Percentiles rank a stretch among this genome's conserved stretches.
Evolutionary conservation across 2,113 vertebrate species (phyloP).

Genomic region (Meles meles): DNA sequence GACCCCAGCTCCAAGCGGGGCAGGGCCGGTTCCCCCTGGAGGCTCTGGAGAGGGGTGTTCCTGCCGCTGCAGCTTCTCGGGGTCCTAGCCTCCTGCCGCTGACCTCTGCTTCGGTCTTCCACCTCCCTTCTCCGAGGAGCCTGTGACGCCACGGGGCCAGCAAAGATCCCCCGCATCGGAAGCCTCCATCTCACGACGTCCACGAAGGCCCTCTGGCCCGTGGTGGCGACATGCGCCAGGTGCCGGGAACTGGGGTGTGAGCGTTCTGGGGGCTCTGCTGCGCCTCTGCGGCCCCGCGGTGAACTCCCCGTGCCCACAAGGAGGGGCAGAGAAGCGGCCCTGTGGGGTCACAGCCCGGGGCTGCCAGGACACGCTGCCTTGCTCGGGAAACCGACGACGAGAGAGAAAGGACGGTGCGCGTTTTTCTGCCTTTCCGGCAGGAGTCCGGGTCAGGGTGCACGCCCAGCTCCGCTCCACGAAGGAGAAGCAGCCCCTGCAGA

Average conservation of each 20-base stretch:
- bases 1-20: fast-evolving
- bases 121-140: not conserved
- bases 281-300: no score
- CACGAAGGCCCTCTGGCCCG: not conserved
- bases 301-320: not conserved
- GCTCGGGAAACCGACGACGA: not conserved
- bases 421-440: not conserved
- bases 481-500: not conserved
- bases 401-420: not conserved
- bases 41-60: fast-evolving
- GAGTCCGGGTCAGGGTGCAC: not conserved
- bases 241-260: not conserved
- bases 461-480: not conserved
- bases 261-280: no score
- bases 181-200: not conserved
- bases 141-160: fast-evolving
- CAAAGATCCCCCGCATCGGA: fast-evolving
- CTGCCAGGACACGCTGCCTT: fast-evolving
- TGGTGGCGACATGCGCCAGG: fast-evolving
- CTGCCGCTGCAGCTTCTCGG: not conserved
- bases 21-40: not conserved
- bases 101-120: not conserved
- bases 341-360: no score
- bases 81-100: fast-evolving
- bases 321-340: not conserved